Conservation (phyloP, 2,113 vertebrate genomes). For the Myodes glareolus region DNA sequence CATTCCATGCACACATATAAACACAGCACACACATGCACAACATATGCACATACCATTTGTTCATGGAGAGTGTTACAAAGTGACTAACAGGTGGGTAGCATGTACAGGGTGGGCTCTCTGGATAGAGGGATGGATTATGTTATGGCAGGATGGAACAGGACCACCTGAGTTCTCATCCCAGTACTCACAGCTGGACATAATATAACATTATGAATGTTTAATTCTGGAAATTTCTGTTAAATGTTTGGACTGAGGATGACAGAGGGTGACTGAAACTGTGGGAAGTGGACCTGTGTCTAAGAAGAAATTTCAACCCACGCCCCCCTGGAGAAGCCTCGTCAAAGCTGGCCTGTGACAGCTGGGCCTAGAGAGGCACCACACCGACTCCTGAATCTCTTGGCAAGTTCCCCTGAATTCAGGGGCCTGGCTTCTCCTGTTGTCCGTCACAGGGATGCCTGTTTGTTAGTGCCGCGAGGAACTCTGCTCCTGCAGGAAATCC, state of each 20-base stretch:
- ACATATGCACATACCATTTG: not conserved
- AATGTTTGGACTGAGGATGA: not conserved
- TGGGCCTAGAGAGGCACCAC: not conserved
- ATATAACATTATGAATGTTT: not conserved
- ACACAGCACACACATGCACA: not conserved
- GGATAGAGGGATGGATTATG: too few species aligned
- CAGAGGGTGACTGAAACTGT: not conserved
- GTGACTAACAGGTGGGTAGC: not conserved
- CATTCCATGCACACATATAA: not conserved
- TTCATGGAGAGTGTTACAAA: not conserved
- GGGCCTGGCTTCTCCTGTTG: not conserved
- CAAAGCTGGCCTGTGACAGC: not conserved
- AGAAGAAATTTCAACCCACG: not conserved
- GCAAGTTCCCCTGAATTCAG: fast-evolving
- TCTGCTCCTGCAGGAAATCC: not conserved
- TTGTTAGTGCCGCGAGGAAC: fast-evolving
- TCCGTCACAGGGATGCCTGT: fast-evolving
- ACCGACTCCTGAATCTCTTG: fast-evolving
- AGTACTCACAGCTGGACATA: not conserved
- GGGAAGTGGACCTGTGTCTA: not conserved
- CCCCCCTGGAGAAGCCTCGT: not conserved
- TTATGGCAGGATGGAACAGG: not conserved
- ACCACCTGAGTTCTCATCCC: not conserved
- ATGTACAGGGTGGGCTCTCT: not conserved
- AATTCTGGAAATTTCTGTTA: not conserved